Evolutionary conservation across 2,888 invertebrate genomes (phyloP).

Genomic region (Drepanosiphum platanoidis): DNA sequence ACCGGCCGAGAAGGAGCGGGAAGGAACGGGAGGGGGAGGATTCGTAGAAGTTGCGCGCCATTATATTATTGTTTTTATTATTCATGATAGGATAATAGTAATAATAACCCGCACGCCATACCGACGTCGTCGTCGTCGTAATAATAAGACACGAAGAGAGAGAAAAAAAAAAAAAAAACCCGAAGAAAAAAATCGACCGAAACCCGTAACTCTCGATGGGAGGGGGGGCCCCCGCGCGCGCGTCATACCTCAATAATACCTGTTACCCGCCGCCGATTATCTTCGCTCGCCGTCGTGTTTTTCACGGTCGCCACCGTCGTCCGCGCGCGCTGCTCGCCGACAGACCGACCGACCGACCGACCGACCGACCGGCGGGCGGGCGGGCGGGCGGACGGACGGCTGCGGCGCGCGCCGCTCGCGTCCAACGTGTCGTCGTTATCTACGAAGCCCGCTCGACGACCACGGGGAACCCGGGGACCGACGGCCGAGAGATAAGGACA

Average conservation of each 20-base stretch:
- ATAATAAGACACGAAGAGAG: neutral
- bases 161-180: neutral
- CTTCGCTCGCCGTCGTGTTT: neutral
- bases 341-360: too few relatives aligned
- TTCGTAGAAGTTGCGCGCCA: neutral
- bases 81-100: neutral
- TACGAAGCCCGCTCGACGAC: neutral
- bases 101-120: neutral
- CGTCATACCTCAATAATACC: neutral
- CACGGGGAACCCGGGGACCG: neutral
- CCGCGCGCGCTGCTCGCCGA: neutral
- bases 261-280: neutral
- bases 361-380: neutral
- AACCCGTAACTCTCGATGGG: neutral
- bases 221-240: too few relatives aligned
- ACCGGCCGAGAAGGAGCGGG: neutral
- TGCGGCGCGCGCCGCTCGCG: neutral
- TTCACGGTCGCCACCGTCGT: slow-evolving; percentile 14
- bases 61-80: neutral
- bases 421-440: neutral
- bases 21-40: neutral
- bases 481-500: neutral
- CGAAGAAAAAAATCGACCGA: neutral
- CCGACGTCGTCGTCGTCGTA: neutral
- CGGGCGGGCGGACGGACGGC: too few relatives aligned